These are phyloP conservation scores for Sebastes taczanowskii DNA, from an alignment of 2,797 vertebrate species.

Conservation along the genomic window DNA sequence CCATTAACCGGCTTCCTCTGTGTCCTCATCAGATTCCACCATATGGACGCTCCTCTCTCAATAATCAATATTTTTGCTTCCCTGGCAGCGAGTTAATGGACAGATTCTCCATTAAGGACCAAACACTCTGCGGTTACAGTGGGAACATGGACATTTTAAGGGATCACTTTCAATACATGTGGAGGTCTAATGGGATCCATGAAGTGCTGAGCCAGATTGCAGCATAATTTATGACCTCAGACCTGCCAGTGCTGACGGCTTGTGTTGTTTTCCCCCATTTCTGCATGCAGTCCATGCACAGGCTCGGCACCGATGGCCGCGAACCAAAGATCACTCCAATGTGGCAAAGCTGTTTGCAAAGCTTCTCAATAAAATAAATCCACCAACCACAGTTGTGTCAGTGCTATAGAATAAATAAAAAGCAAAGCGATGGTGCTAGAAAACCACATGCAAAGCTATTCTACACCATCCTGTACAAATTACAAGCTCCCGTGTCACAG, in stretches of 20 bases:
- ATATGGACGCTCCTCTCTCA: constrained; percentile 17
- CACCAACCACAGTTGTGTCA: neutral
- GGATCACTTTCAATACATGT: constrained; percentile 58
- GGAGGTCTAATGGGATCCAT: constrained; percentile 63
- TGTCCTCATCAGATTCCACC: constrained; percentile 14
- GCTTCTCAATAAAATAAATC: constrained; percentile 3
- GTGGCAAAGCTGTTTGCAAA: constrained; percentile 11
- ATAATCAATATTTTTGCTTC: constrained; percentile 62
- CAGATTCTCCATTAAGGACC: constrained; percentile 54
- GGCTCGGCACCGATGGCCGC: neutral
- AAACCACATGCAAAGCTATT: neutral
- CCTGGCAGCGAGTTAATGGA: constrained; percentile 56
- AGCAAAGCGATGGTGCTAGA: neutral
- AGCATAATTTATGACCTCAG: constrained; percentile 45
- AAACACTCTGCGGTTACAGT: constrained; percentile 27
- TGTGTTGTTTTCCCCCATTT: constrained; percentile 36
- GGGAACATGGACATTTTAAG: constrained; percentile 29
- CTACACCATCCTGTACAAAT: constrained; percentile 4
- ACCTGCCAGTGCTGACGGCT: constrained; percentile 46
- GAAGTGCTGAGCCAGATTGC: constrained; percentile 55
- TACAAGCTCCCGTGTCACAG: constrained; percentile 29
- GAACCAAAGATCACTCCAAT: constrained; percentile 20
- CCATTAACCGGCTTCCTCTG: constrained; percentile 30
- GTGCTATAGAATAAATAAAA: neutral
- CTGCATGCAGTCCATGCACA: constrained; percentile 31